Percentiles rank a stretch among this genome's conserved stretches.
Evolutionary conservation across 2,888 invertebrate species (phyloP).

Genomic region (Galerucella calmariensis): DNA sequence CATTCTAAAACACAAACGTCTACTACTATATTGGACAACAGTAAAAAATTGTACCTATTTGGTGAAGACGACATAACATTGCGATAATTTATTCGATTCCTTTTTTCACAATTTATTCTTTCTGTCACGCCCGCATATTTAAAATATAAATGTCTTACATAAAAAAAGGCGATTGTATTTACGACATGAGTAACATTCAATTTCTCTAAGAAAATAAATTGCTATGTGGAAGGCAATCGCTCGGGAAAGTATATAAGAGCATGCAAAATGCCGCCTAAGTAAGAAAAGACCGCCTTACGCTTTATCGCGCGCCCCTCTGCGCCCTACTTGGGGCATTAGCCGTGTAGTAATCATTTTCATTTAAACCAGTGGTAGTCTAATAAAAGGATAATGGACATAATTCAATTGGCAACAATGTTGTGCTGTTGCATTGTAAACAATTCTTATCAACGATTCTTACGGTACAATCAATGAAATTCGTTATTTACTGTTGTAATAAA

Average conservation of each 20-base stretch:
- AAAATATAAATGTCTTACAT: neutral
- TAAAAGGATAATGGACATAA: neutral
- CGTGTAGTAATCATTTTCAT: conserved; percentile 17
- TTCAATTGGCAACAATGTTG: too few species aligned
- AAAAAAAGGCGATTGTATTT: neutral
- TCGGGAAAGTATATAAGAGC: conserved; percentile 7
- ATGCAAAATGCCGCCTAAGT: conserved; percentile 11
- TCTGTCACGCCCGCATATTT: neutral
- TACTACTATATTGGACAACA: too few species aligned
- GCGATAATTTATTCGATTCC: neutral
- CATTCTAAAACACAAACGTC: too few species aligned
- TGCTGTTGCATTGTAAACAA: too few species aligned
- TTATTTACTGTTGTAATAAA: too few species aligned
- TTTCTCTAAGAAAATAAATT: conserved; percentile 9
- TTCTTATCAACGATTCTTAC: too few species aligned
- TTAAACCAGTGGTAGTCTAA: conserved; percentile 7
- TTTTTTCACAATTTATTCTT: neutral
- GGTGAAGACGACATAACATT: neutral
- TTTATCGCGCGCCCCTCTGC: conserved; percentile 14
- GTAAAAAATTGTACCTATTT: too few species aligned
- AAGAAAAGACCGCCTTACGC: conserved; percentile 17
- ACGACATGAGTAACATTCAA: conserved; percentile 3
- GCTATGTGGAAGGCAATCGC: neutral
- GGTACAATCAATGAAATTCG: too few species aligned
- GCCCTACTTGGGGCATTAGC: conserved; percentile 16